Evolutionary conservation across 2,113 vertebrate genomes (phyloP).

Genomic region (Cottus gobio): DNA sequence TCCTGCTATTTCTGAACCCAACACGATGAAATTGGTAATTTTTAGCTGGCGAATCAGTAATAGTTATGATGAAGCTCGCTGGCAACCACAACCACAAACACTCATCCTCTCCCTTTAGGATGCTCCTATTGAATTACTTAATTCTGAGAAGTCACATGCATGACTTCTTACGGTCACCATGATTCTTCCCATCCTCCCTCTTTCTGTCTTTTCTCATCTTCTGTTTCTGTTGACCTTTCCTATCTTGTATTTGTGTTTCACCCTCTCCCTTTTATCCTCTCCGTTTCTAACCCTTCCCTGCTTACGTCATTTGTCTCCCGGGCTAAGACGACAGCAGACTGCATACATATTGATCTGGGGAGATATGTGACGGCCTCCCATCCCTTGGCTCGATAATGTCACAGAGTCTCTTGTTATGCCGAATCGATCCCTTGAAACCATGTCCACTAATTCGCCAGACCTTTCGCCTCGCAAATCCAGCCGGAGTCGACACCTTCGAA

Average conservation of each 20-base stretch:
- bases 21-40: slow-evolving; percentile 7
- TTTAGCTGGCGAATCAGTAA: slow-evolving; percentile 23
- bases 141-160: slow-evolving; percentile 43
- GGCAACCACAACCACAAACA: slow-evolving; percentile 21
- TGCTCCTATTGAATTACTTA: slow-evolving; percentile 42
- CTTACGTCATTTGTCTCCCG: slow-evolving; percentile 58
- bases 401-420: slow-evolving; percentile 75
- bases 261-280: background rate
- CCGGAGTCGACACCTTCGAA: slow-evolving; percentile 38
- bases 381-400: slow-evolving; percentile 74
- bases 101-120: slow-evolving; percentile 15
- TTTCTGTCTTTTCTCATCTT: slow-evolving; percentile 9
- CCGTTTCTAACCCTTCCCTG: slow-evolving; percentile 28
- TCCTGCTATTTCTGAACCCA: background rate
- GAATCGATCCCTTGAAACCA: slow-evolving; percentile 66
- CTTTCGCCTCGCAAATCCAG: slow-evolving; percentile 65
- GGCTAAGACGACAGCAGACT: slow-evolving; percentile 59
- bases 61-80: slow-evolving; percentile 11
- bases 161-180: slow-evolving; percentile 30
- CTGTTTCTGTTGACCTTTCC: slow-evolving; percentile 38
- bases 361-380: slow-evolving; percentile 68
- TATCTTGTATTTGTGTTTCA: slow-evolving; percentile 38
- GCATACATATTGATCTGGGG: slow-evolving; percentile 69
- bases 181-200: slow-evolving; percentile 7
- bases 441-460: slow-evolving; percentile 67